Conservation (phyloP, 2,888 invertebrate genomes). For the Agrotis ipsilon region DNA sequence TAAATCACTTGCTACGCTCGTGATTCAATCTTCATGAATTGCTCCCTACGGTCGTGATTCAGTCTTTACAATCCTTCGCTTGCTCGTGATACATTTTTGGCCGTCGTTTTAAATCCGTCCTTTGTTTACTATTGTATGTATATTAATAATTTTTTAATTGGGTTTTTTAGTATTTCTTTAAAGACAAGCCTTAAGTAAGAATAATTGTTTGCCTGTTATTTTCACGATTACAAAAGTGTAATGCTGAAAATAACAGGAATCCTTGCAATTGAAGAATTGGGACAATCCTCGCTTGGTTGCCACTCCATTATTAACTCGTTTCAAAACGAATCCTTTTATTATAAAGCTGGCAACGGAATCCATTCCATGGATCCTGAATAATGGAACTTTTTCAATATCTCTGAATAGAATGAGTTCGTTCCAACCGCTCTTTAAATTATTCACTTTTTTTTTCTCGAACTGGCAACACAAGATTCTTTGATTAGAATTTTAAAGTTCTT, state of each 20-base stretch:
- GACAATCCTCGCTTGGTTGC: conserved; percentile 56
- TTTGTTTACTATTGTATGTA: no score
- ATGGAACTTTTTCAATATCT: conserved; percentile 84
- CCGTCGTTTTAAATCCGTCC: no score
- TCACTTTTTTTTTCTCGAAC: conserved; percentile 66
- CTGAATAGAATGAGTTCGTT: conserved; percentile 70
- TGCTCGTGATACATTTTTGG: no score
- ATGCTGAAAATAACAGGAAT: not conserved
- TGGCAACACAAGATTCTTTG: conserved; percentile 59
- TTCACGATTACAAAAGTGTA: no score
- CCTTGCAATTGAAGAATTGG: conserved; percentile 47
- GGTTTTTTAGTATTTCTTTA: not conserved
- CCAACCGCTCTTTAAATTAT: conserved; percentile 66
- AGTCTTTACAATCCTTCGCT: no score
- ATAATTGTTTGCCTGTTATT: no score
- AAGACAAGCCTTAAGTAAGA: not conserved
- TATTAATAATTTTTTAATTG: not conserved
- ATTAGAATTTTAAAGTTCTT: conserved; percentile 74
- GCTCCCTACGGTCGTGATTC: no score
- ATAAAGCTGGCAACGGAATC: conserved; percentile 50
- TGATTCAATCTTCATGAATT: no score
- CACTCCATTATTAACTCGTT: conserved; percentile 65
- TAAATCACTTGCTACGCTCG: no score
- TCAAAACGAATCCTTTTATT: conserved; percentile 62
- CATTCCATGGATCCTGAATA: conserved; percentile 69